phyloP scores from a whole-genome alignment of 2,888 invertebrate species.

The Mycogona germanica region DNA sequence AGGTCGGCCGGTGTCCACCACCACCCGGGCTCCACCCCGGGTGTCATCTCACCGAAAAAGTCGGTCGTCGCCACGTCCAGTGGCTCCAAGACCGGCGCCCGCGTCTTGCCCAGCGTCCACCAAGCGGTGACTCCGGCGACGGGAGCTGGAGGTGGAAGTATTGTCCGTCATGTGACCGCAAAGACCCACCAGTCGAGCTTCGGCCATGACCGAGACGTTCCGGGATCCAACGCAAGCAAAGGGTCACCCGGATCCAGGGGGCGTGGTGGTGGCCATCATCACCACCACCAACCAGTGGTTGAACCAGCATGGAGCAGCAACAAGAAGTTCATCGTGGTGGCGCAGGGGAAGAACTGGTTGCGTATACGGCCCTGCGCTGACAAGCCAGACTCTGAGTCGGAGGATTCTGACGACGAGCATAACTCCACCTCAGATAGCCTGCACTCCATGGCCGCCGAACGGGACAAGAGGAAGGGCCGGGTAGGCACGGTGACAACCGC shows the following conservation, averaged over 20 bases:
- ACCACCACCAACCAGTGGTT: too few relatives aligned
- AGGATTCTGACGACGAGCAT: slow-evolving; percentile 34
- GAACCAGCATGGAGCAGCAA: neutral
- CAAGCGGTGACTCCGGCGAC: neutral
- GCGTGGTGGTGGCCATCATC: neutral
- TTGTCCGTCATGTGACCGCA: neutral
- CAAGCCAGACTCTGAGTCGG: slow-evolving; percentile 34
- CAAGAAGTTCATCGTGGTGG: slow-evolving; percentile 19
- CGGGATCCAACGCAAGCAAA: slow-evolving; percentile 29
- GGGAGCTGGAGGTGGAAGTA: neutral
- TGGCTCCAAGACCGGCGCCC: neutral
- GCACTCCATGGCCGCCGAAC: slow-evolving; percentile 7
- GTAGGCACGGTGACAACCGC: too few relatives aligned
- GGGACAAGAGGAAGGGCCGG: slow-evolving; percentile 1
- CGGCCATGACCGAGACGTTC: slow-evolving; percentile 22
- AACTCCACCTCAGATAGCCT: slow-evolving; percentile 17
- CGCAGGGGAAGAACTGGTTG: slow-evolving; percentile 19
- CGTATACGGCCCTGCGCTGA: slow-evolving; percentile 13
- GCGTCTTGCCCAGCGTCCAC: slow-evolving; percentile 1
- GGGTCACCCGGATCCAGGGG: neutral
- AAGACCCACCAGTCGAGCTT: neutral
- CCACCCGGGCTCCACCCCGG: neutral
- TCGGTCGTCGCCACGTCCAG: neutral
- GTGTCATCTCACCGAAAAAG: neutral
- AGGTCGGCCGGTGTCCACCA: too few relatives aligned